Evolutionary conservation across 1,140 invertebrate genomes (phyloP), one percentile per base, ranked within the genome.

Genomic region (Rhyacophila brunnea): DNA sequence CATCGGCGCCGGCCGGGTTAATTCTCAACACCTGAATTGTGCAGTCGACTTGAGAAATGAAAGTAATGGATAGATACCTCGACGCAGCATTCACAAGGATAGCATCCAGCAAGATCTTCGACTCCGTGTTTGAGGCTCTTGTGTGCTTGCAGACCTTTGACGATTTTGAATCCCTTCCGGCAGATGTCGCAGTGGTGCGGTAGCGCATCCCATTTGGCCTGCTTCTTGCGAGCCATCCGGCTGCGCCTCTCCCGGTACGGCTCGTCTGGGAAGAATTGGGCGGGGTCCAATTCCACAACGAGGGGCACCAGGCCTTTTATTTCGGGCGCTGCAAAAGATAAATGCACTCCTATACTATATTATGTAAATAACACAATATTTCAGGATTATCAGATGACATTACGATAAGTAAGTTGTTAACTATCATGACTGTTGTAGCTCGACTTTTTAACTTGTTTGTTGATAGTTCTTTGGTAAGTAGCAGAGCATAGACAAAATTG

Each of bases 61-160:
- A 40, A 4, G 3, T 4, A 40, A n/a, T 40, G 3, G 5, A 40
- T 40, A 13, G 4, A 40, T 49, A 49, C 47, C 47, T 49, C n/a
- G 5, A 23, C 19, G 15, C 56, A 58, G 40, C 47, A 51, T 15
- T 58, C 56, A 28, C 56, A 58, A 15, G 56, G 56, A 10, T 58
- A 58, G 40, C 28, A 50, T 4, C 20, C 20, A 14, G 45, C 35
- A 7, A 58, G 42, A 13, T 58, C 56, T 23, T 58, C 56, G 0
- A 58, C 38, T 3, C 56, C 56, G 48, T 58, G 56, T 40, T 58
- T 58, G 23, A 18, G 15, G 47, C 47, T 51, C 48, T 58, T 58
- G 47, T 58, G 56, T 7, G 48, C 47, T 28, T 50, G 56, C 40
- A 58, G 32, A 0, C 56, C 56, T 35, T 58, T 58, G 18, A 20